Evolutionary conservation across 35 echinoderm and acorn worm species (phyloP), one percentile per base, ranked within the genome.

Genomic region (Chiridota heheva): DNA sequence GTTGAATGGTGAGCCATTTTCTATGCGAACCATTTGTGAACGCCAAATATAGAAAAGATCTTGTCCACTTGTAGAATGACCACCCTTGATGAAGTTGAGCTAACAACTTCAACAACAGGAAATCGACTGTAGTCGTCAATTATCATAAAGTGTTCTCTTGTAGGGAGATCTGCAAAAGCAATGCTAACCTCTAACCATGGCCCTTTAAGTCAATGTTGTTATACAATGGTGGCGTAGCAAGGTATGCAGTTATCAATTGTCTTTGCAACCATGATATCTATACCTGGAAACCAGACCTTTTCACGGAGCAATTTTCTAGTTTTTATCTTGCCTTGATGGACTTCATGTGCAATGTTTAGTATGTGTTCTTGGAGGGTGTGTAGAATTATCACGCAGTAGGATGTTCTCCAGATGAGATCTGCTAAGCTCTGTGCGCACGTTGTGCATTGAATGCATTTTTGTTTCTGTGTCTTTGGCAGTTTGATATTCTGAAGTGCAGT

Each of bases 1-100:
- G 29, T 89, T 70, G 35, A 89, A 89, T 1, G 87, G 79, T 10
- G 78, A 67, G 27, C 87, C 78, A 33, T 89, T 89, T 57, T 89
- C 79, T 26, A 57, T 73, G n/a, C 53, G 59, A 1, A 89, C 48
- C 8, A 82, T 56, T 18, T 42, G 15, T 77, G 87, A 22, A 74
- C 61, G 5, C 87, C 80, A 58, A 49, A 82, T 22, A 38, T 74
- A 16, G 80, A 36, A 75, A 89, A 89, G 32, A 89, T 75, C 22
- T 69, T 55, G 42, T 82, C 86, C 37, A 82, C 57, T 53, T 62
- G 72, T 15, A 78, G 86, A 42, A 82, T 74, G 17, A 81, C 68
- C 4, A 30, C 36, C 37, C 42, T 68, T 1, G 88, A 80, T 1
- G 79, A 63, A n/a, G 79, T 90, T 43, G 87, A 90, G 32, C 69